Evolutionary conservation across 2,113 vertebrate species (phyloP), one percentile per base, ranked within the genome.

Genomic region (Albula goreensis): DNA sequence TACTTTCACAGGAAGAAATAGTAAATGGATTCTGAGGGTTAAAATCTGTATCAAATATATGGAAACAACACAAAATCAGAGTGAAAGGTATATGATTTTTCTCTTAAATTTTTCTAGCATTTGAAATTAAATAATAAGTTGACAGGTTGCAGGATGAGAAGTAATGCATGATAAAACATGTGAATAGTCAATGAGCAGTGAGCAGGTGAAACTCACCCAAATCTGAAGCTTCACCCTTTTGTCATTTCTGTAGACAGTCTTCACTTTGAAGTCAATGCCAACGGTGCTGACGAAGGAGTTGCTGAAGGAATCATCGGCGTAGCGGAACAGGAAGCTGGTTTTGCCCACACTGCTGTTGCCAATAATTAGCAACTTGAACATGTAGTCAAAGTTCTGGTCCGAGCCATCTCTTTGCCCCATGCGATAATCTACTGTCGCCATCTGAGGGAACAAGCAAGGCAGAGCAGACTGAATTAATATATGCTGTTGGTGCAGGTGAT

Each of bases 381-480:
- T 99, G 93, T 99, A 99, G 94, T 99, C 98, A 84, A 99, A 99
- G 94, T 99, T 99, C 94, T 99, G 98, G 95, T 99, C 98, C 0
- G 98, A 99, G 88, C 96, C 97, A 85, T 99, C 98, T 88, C 97
- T 97, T 91, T 97, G 96, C 86, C 97, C 97, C 60, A 96, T 97
- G 91, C 97, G 97, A 89, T 97, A 94, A 90, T 99, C 97, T 92
- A 96, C 97, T 85, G 97, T 98, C 91, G 98, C 98, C 98, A 99
- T 99, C 98, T 99, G 94, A 84, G 86, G 90, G 91, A 91, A 91
- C 83, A 86, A 90, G 83, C 88, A 83, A 86, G 86, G 86, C 89
- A 92, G 87, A 90, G 89, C 41, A 19, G 41, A 52, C 56, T 31
- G 79, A 0, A 83, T 25, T 31, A 82, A 82, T 56, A 22, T 12